These are phyloP conservation scores for Leptodactylus fallax DNA, from an alignment of 2,797 vertebrate species.

Conservation along the genomic window DNA sequence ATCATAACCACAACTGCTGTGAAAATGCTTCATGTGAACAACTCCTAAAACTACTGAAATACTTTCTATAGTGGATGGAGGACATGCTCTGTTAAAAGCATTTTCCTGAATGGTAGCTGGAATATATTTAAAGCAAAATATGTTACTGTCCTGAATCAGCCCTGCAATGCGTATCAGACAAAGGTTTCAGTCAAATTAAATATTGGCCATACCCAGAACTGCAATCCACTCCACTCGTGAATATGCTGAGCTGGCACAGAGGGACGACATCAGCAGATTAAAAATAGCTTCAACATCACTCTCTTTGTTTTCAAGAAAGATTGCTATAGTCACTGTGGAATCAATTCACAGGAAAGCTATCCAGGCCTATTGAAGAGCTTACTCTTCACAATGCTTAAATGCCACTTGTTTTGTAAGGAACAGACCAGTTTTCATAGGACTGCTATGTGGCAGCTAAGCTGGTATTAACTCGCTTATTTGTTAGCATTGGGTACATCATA, in stretches of 20 bases:
- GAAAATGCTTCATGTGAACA: not conserved
- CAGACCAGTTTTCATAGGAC: constrained; percentile 9
- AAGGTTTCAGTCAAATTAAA: constrained; percentile 41
- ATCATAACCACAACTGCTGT: too few species aligned
- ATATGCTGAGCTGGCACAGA: constrained; percentile 51
- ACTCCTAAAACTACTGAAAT: not conserved
- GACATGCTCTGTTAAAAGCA: not conserved
- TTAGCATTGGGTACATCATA: not conserved
- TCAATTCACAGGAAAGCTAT: constrained; percentile 27
- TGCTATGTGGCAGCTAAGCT: constrained; percentile 12
- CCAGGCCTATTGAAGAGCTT: constrained; percentile 29
- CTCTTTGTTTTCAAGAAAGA: constrained; percentile 45
- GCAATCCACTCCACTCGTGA: constrained; percentile 38
- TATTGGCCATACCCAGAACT: constrained; percentile 44
- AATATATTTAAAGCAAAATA: constrained; percentile 6
- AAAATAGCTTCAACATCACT: constrained; percentile 57
- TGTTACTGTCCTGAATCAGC: constrained; percentile 11
- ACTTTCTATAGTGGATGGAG: not conserved
- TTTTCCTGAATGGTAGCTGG: not conserved
- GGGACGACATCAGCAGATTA: constrained; percentile 54
- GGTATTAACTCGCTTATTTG: constrained; percentile 12
- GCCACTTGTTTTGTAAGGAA: constrained; percentile 21
- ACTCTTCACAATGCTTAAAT: constrained; percentile 21
- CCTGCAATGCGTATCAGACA: constrained; percentile 48
- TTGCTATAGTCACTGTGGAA: constrained; percentile 33